These are phyloP conservation scores for Orthosia gracilis DNA, from an alignment of 2,888 invertebrate species.

Conservation along the genomic window DNA sequence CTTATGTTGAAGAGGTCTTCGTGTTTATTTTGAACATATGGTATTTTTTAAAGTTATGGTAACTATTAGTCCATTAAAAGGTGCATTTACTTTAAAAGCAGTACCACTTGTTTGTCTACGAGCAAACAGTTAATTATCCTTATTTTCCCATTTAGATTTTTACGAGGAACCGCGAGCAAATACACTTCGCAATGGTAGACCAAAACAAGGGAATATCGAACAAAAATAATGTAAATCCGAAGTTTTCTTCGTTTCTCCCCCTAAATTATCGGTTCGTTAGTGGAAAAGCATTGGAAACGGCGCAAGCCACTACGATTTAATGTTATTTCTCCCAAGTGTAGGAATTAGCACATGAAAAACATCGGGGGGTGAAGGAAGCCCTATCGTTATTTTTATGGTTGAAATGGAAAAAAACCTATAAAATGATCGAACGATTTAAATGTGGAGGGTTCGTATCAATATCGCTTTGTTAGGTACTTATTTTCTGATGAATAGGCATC, in stretches of 20 bases:
- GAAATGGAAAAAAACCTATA: constrained; percentile 62
- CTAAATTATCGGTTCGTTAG: constrained; percentile 88
- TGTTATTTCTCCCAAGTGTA: constrained; percentile 88
- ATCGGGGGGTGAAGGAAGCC: constrained; percentile 73
- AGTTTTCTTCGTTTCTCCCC: constrained; percentile 75
- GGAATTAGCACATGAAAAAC: constrained; percentile 87
- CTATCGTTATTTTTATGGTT: constrained; percentile 64
- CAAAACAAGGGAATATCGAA: constrained; percentile 57
- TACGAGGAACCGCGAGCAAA: constrained; percentile 27
- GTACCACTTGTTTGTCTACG: not conserved
- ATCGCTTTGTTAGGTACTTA: constrained; percentile 19
- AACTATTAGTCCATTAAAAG: not conserved
- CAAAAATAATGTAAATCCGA: constrained; percentile 68
- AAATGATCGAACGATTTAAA: constrained; percentile 59
- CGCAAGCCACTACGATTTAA: constrained; percentile 80
- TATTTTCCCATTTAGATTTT: constrained; percentile 25
- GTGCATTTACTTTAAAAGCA: constrained; percentile 5
- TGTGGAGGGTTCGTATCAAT: constrained; percentile 39
- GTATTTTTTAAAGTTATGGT: not conserved
- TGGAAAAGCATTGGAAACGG: constrained; percentile 79
- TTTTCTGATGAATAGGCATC: constrained; percentile 4
- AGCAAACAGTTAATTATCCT: constrained; percentile 20
- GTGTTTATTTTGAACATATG: not conserved
- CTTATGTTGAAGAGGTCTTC: not conserved
- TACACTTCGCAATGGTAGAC: constrained; percentile 21